Evolutionary conservation across 2,113 vertebrate species (phyloP), one percentile per base, ranked within the genome.

Genomic region (Hippocampus mohnikei): DNA sequence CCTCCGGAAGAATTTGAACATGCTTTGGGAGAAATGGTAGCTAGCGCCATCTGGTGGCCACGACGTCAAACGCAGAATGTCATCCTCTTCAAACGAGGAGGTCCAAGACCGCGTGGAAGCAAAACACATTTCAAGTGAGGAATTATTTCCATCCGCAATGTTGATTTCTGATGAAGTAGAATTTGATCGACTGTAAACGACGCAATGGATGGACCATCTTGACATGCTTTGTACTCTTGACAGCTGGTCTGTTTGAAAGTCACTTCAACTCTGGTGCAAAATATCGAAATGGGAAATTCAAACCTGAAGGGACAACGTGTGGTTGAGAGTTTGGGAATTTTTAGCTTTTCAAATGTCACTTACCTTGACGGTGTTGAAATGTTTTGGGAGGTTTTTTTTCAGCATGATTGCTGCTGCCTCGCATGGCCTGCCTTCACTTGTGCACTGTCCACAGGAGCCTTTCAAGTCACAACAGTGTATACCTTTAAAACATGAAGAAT

Each of bases 381-480:
- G 27, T 70, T 46, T 69, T 72, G 33, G 33, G 33, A n/a, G n/a
- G n/a, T n/a, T 37, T 37, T 37, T 37, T 37, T 37, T 78, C 10
- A 66, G 89, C 88, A 89, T 88, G 84, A 82, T 68, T 80, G 71
- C 73, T 83, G 80, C 42, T 84, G 76, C n/a, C 71, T 89, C 86
- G 90, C 89, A 91, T 90, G 90, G 78, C 76, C 55, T 84, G 83
- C 85, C 85, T 90, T 89, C 79, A 85, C 82, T 66, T 80, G 73
- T 74, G 73, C 79, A 82, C 82, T 80, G 65, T 79, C 86, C 71
- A 71, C 69, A 60, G 52, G 25, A 81, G 74, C 76, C 77, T 87
- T 87, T 84, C 29, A 72, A 73, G 70, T 78, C 70, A 48, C 58
- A 69, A 68, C 41, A 66, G 79, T 80, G 61, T 84, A 74, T 78